Conservation (phyloP, 2,113 vertebrate genomes). For the Ictidomys tridecemlineatus region DNA sequence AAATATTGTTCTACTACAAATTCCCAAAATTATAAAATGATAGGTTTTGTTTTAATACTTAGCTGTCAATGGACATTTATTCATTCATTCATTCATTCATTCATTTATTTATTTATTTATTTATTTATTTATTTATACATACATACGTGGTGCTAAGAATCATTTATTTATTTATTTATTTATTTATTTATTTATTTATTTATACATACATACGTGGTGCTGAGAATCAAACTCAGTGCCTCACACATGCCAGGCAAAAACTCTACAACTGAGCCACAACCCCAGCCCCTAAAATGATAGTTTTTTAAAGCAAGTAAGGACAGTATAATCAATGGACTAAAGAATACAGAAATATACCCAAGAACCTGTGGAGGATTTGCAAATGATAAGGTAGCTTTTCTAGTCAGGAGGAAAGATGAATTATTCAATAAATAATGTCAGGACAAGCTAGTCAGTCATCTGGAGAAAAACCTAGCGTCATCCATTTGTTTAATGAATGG, state of each 20-base stretch:
- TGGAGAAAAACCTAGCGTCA: neutral
- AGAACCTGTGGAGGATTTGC: neutral
- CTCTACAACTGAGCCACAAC: too few species aligned
- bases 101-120: too few species aligned
- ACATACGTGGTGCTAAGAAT: too few species aligned
- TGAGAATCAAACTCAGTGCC: too few species aligned
- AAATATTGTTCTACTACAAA: conserved; percentile 35
- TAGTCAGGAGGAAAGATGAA: conserved; percentile 18
- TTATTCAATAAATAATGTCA: neutral
- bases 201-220: too few species aligned
- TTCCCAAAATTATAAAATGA: conserved; percentile 46
- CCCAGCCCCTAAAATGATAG: neutral
- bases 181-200: too few species aligned
- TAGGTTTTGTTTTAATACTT: too few species aligned
- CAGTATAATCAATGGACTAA: neutral
- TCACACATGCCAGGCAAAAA: too few species aligned
- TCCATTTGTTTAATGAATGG: neutral
- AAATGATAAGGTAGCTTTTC: neutral
- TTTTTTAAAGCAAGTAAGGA: conserved; percentile 1
- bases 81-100: too few species aligned
- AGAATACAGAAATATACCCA: neutral
- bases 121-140: too few species aligned
- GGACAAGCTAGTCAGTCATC: neutral
- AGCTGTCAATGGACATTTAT: too few species aligned
- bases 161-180: too few species aligned